These are phyloP conservation scores for Papilio aristodemus DNA, from an alignment of 1,140 invertebrate genomes.

Conservation along the genomic window DNA sequence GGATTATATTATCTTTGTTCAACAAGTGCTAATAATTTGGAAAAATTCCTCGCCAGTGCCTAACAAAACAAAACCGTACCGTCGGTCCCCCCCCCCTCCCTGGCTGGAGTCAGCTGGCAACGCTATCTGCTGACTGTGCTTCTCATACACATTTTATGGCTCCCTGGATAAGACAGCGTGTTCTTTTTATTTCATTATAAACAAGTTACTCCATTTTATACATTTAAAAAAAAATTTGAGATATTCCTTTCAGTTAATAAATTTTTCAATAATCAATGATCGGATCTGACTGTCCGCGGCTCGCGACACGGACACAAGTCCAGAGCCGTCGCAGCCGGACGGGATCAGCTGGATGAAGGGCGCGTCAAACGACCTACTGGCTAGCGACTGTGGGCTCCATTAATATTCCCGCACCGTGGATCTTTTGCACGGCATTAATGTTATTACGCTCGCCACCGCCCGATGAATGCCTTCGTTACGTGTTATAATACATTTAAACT, in stretches of 20 bases:
- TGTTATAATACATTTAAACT: background rate
- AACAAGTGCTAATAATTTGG: too few relatives aligned
- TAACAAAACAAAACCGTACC: too few relatives aligned
- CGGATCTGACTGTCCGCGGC: background rate
- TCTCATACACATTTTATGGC: background rate
- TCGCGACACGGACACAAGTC: background rate
- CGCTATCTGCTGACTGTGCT: background rate
- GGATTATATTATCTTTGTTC: too few relatives aligned
- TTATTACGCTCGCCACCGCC: slow-evolving; percentile 31
- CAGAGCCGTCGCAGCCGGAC: slow-evolving; percentile 23
- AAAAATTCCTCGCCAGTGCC: too few relatives aligned
- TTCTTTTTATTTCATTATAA: background rate
- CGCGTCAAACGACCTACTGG: slow-evolving; percentile 19
- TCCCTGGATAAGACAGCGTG: background rate
- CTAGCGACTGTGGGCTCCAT: slow-evolving; percentile 38
- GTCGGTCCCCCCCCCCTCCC: too few relatives aligned
- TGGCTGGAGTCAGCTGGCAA: too few relatives aligned
- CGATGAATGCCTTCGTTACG: slow-evolving; percentile 33
- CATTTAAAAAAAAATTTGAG: too few relatives aligned
- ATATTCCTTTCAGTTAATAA: too few relatives aligned
- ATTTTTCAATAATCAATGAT: background rate
- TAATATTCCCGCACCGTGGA: slow-evolving; percentile 40
- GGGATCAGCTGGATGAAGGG: slow-evolving; percentile 37
- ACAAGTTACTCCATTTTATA: too few relatives aligned
- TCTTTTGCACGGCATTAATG: slow-evolving; percentile 33